phyloP scores from a whole-genome alignment of 2,888 invertebrate species.

The Drosophila kanekoi region DNA sequence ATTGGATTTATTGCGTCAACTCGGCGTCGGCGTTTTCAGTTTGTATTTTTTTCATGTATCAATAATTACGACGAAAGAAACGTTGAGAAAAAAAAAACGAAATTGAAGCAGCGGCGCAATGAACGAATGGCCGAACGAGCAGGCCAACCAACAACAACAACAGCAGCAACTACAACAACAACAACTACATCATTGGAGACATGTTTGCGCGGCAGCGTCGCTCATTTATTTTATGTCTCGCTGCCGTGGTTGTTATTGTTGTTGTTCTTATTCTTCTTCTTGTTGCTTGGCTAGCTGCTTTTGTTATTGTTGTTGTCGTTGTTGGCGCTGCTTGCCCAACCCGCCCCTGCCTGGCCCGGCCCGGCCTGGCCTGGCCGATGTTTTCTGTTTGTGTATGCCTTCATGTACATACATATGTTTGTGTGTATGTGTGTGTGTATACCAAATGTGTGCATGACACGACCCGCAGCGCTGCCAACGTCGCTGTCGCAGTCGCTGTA shows the following conservation, averaged over 20 bases:
- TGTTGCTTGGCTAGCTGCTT: constrained; percentile 58
- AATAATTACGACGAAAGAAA: constrained; percentile 69
- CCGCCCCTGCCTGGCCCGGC: no score
- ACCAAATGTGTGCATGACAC: constrained; percentile 71
- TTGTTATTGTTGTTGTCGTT: constrained; percentile 49
- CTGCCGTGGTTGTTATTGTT: constrained; percentile 46
- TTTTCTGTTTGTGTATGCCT: constrained; percentile 24
- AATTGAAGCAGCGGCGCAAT: constrained; percentile 61
- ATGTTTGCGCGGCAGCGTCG: constrained; percentile 75
- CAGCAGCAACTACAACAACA: constrained; percentile 31
- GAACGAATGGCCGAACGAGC: constrained; percentile 55
- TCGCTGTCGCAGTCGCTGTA: constrained; percentile 41
- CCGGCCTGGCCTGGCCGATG: constrained; percentile 23
- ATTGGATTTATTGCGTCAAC: constrained; percentile 63
- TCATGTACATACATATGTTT: constrained; percentile 1
- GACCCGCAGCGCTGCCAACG: constrained; percentile 65
- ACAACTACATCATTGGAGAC: constrained; percentile 65
- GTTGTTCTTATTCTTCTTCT: constrained; percentile 34
- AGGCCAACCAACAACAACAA: constrained; percentile 34
- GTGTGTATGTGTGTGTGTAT: constrained; percentile 28
- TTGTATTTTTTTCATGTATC: constrained; percentile 62
- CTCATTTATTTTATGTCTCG: constrained; percentile 78
- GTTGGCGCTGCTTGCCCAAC: constrained; percentile 48
- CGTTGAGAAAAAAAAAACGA: constrained; percentile 53
- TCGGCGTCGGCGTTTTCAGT: constrained; percentile 45